Percentiles rank a stretch among this genome's conserved stretches.
Conservation (phyloP, 2,888 invertebrate species). For the Temnothorax rugatulus region DNA sequence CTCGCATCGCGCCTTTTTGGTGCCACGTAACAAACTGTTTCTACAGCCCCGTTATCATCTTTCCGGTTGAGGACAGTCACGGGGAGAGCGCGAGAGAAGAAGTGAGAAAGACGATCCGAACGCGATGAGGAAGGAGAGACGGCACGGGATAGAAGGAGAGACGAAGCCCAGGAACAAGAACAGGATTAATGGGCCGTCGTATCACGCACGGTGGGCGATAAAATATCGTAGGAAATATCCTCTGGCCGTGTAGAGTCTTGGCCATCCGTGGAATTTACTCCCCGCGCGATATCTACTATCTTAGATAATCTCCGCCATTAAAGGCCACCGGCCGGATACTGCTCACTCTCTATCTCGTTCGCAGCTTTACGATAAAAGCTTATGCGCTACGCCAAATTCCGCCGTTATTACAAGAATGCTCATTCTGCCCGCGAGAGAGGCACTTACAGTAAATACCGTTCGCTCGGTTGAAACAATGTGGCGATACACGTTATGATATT, state of each 20-base stretch:
- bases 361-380: slow-evolving; percentile 52
- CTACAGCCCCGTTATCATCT: slow-evolving; percentile 78
- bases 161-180: slow-evolving; percentile 71
- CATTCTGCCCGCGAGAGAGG: slow-evolving; percentile 45
- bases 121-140: slow-evolving; percentile 15
- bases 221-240: slow-evolving; percentile 79
- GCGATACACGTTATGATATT: slow-evolving; percentile 28
- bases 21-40: slow-evolving; percentile 78
- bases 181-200: slow-evolving; percentile 81
- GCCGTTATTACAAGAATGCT: slow-evolving; percentile 46
- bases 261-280: slow-evolving; percentile 73
- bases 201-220: slow-evolving; percentile 80
- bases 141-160: slow-evolving; percentile 18
- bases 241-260: slow-evolving; percentile 64
- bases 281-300: slow-evolving; percentile 67
- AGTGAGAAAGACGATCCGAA: slow-evolving; percentile 39
- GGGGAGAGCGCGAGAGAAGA: slow-evolving; percentile 32
- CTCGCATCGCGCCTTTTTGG: slow-evolving; percentile 57
- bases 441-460: slow-evolving; percentile 48
- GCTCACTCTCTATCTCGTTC: slow-evolving; percentile 50
- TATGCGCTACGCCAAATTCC: slow-evolving; percentile 42
- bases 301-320: slow-evolving; percentile 78
- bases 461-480: slow-evolving; percentile 32
- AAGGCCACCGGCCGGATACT: slow-evolving; percentile 61
- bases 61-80: slow-evolving; percentile 79